phyloP scores from a whole-genome alignment of 2,797 vertebrate species.

The Parauchenoglanis punctatus region DNA sequence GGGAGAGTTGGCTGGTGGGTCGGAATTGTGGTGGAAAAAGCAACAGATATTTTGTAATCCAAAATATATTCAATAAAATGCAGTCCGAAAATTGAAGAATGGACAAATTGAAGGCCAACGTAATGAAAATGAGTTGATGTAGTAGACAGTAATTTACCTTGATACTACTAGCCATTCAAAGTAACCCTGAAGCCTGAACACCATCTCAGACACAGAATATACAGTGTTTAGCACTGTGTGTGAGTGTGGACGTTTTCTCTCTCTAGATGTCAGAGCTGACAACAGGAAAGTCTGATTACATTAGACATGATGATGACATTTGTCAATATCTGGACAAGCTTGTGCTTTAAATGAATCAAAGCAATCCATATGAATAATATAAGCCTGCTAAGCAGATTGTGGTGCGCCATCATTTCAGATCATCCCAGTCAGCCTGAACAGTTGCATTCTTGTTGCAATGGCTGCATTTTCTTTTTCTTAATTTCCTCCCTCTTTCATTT shows the following conservation, averaged over 20 bases:
- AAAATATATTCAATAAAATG: background rate
- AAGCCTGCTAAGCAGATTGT: conserved; percentile 10
- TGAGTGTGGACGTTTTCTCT: background rate
- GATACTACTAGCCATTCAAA: background rate
- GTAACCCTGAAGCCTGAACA: background rate
- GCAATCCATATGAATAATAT: conserved; percentile 45
- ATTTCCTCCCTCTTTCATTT: conserved; percentile 34
- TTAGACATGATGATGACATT: conserved; percentile 36
- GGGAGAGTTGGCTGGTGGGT: background rate
- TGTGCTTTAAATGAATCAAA: conserved; percentile 47
- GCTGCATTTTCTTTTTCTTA: background rate
- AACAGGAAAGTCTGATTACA: conserved; percentile 35
- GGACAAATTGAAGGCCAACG: background rate
- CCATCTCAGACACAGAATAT: background rate
- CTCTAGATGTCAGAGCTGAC: conserved; percentile 32
- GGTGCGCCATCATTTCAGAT: background rate
- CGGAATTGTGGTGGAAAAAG: background rate
- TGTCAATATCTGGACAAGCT: conserved; percentile 39
- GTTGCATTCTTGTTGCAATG: background rate
- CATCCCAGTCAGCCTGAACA: background rate
- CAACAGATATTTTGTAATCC: background rate
- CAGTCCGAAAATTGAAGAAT: background rate
- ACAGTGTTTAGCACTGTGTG: background rate
- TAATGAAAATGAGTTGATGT: background rate
- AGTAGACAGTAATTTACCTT: background rate